Base-by-base conservation (phyloP, 1,140 invertebrate genomes). In the Hylaeus anthracinus region DNA sequence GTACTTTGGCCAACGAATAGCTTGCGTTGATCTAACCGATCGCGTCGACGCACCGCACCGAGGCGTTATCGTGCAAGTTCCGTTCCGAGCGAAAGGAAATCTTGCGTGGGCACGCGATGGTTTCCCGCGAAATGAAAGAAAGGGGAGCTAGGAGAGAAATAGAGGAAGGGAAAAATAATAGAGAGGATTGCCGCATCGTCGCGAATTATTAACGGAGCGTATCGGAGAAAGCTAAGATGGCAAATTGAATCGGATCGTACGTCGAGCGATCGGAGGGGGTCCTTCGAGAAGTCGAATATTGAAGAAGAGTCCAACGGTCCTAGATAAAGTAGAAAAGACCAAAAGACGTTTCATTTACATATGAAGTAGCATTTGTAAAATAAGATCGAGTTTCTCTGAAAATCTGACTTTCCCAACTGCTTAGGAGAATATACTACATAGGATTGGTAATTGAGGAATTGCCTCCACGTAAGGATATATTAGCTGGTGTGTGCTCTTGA, bases 141-240 rank as follows among this genome's bases (percentile, higher is more conserved):
- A 78, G 76, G 76, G 88, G 84, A 63, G 64, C 61, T 79, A 69
- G 71, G 82, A 69, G 82, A 86, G 83, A 70, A 81, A 84, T 72
- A 83, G 81, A 82, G 83, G 75, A 72, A 81, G 71, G 66, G 60
- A 55, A n/a, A n/a, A 74, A 81, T 78, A 81, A 63, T 74, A 48
- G 72, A 80, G 55, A 84, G 63, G 83, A 87, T 87, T 80, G 85
- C 83, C 77, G 69, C 85, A 87, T 88, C 86, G 87, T 82, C 83
- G 84, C 55, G 75, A 87, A 90, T 90, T 88, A 88, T 92, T 91
- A 92, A 91, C 92, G 91, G 90, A 92, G 90, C 92, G 91, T 91
- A 90, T 90, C 90, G 88, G 92, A 92, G 91, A 92, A 93, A 92
- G 92, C 85, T 74, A 72, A 81, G 77, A 88, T 89, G 89, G 89